Evolutionary conservation across 1,140 invertebrate genomes (phyloP).

Genomic region (Geopemphigus sp.): DNA sequence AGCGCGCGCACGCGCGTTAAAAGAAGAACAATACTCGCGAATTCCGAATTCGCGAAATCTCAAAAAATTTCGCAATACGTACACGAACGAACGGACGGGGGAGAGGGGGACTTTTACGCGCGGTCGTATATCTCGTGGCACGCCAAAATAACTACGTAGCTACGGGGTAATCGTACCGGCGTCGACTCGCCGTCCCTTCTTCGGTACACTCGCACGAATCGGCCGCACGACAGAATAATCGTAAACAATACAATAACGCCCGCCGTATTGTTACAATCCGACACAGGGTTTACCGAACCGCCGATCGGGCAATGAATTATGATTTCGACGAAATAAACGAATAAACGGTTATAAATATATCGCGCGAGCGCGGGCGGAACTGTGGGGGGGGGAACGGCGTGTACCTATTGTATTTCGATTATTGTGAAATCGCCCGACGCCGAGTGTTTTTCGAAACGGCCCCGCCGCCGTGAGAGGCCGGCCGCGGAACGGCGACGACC

Average conservation of each 20-base stretch:
- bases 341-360: neutral
- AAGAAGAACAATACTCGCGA: no score
- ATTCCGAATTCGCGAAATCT: no score
- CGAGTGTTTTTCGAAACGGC: no score
- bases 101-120: neutral
- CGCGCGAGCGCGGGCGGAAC: no score
- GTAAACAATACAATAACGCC: constrained; percentile 12
- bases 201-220: neutral
- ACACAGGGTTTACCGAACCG: neutral
- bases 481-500: no score
- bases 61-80: neutral
- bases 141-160: no score
- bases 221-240: neutral
- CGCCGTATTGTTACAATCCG: neutral
- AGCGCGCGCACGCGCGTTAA: no score
- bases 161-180: no score
- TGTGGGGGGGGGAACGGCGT: no score
- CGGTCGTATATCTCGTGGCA: no score
- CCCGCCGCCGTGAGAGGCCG: no score
- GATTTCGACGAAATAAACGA: constrained; percentile 1
- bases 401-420: neutral
- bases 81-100: no score
- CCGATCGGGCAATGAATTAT: neutral
- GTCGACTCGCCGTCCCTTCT: neutral
- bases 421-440: neutral